phyloP scores from a whole-genome alignment of 1,140 invertebrate species.

The Apocrypta bakeri region DNA sequence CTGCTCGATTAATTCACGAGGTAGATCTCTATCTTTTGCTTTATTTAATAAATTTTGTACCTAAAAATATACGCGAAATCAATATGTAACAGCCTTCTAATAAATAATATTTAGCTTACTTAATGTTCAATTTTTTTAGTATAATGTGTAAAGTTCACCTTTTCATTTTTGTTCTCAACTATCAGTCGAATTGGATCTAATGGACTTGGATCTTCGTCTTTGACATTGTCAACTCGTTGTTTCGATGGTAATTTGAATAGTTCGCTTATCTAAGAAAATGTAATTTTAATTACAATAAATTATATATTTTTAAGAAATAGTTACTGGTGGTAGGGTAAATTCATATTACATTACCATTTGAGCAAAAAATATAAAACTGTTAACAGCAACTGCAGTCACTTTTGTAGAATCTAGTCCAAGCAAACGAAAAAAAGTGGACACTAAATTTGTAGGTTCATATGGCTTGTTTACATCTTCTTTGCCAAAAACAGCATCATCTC shows the following conservation, averaged over 20 bases:
- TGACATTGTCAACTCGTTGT: constrained; percentile 37
- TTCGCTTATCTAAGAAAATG: constrained; percentile 62
- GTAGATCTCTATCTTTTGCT: constrained; percentile 78
- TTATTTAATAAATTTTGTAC: constrained; percentile 76
- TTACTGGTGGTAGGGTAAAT: too few species aligned
- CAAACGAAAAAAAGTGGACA: constrained; percentile 81
- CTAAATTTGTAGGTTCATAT: constrained; percentile 67
- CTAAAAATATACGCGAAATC: too few species aligned
- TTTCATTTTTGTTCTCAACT: constrained; percentile 61
- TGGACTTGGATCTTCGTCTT: constrained; percentile 36
- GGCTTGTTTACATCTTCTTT: constrained; percentile 48
- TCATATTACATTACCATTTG: constrained; percentile 80
- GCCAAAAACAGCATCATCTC: constrained; percentile 46
- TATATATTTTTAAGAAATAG: too few species aligned
- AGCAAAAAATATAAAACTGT: constrained; percentile 87
- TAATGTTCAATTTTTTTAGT: background rate
- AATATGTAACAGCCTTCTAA: too few species aligned
- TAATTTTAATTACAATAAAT: background rate
- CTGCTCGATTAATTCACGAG: constrained; percentile 78
- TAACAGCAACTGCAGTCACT: constrained; percentile 85
- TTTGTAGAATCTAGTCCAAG: constrained; percentile 84
- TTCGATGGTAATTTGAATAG: constrained; percentile 62
- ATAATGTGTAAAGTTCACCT: constrained; percentile 51
- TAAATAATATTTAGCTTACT: too few species aligned
- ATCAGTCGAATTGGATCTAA: constrained; percentile 60